Conservation (phyloP, 2,113 vertebrate genomes). For the Lanius ludovicianus region DNA sequence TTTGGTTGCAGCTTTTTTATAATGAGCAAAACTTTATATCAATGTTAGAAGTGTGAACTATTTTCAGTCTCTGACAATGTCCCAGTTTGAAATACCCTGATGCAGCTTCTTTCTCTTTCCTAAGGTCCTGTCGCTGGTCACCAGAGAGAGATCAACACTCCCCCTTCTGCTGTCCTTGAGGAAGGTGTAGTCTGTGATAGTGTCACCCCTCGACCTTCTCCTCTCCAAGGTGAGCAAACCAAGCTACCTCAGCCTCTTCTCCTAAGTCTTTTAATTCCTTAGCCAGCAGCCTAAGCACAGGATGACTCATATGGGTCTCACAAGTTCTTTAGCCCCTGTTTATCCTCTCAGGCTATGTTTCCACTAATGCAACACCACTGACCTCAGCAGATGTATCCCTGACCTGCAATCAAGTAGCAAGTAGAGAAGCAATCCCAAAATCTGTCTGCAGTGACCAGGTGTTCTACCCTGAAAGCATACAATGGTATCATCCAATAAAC, state of each 20-base stretch:
- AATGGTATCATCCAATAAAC: background rate
- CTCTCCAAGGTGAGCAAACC: background rate
- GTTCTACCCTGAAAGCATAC: fast-evolving
- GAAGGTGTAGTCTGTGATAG: fast-evolving
- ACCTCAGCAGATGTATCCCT: background rate
- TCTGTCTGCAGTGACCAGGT: background rate
- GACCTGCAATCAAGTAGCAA: background rate
- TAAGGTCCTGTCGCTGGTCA: fast-evolving
- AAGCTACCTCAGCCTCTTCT: background rate
- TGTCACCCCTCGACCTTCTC: background rate
- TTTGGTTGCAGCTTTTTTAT: too few relatives aligned
- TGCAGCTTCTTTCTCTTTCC: background rate
- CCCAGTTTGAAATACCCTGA: background rate
- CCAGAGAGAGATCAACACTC: background rate
- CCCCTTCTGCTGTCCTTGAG: background rate
- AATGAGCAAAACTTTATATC: too few relatives aligned
- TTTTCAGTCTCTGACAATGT: too few relatives aligned
- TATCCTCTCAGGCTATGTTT: background rate
- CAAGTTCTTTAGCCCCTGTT: background rate
- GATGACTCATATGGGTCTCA: background rate
- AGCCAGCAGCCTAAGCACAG: background rate
- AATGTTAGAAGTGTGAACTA: too few relatives aligned
- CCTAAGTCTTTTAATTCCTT: background rate
- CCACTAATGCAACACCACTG: background rate
- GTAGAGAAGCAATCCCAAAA: background rate